Evolutionary conservation across 2,797 vertebrate species (phyloP), one percentile per base, ranked within the genome.

Genomic region (Tympanoctomys barrerae): DNA sequence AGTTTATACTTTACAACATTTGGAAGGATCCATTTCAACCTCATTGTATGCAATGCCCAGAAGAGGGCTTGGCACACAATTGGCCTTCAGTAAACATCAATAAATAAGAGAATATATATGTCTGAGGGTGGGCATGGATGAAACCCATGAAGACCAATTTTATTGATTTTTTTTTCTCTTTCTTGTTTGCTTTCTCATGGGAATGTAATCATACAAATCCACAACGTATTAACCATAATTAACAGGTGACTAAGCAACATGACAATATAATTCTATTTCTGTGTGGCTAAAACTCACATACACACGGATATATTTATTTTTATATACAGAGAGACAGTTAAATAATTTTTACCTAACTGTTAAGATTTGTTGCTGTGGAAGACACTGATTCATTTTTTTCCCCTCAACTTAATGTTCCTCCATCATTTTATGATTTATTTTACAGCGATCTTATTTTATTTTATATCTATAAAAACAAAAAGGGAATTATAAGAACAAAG

Each of bases 131-230:
- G 85, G 3, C 31, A 31, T 79, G 52, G 5, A 52, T 90, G 70
- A 13, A 77, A 21, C 4, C 10, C 75, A 87, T 5, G 24, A 83
- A 71, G 90, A 89, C 82, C 90, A 28, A 22, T 57, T 94, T 86
- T 75, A 82, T 31, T 84, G 33, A 57, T n/a, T 71, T 78, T 39
- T 39, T 12, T 90, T 2, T 28, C 12, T 49, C 42, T 42, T 13
- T 49, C 36, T 93, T 82, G 16, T 26, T 95, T 94, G 33, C n/a
- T 77, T 96, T 89, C 75, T 96, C 75, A 21, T 90, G 46, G 31
- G 66, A 87, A 12, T 92, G 33, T 95, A 91, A 91, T 84, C 89
- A 10, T 89, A 71, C 24, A 86, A 84, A n/a, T 33, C 28, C 33
- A 89, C 42, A 95, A 59, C n/a, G 52, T 89, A 73, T 66, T 94